Base-by-base conservation (phyloP, 2,113 vertebrate species). In the Illadopsis cleaveri region DNA sequence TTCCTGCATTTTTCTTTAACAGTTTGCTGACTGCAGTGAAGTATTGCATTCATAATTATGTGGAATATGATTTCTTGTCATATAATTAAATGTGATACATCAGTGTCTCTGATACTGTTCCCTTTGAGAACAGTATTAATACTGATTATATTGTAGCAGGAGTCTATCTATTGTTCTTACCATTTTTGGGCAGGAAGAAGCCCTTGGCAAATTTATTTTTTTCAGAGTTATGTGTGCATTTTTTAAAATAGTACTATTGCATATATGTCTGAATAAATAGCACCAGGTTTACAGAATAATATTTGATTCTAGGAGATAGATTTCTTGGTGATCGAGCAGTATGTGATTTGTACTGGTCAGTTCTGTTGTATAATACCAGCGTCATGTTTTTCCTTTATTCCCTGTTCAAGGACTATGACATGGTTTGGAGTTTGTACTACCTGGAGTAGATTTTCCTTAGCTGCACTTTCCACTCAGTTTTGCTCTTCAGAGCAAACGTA, bases 41-140 rank as follows among this genome's bases (percentile, higher is more conserved):
- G 35, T 94, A 87, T 22, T 77, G 50, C 40, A 28, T 86, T 92
- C 28, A 23, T 96, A 87, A 95, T 96, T 94, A 84, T 21, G 65
- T 60, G 54, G 83, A 93, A 64, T 86, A 61, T 25, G 12, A 64
- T 84, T 94, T 91, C 21, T 11, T 89, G 57, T 91, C 21, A 68
- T 66, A 20, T 76, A 75, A 84, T 94, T 82, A 77, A 65, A 79
- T 64, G 30, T 56, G 82, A 86, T 90, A 65, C 33, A 66, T 94
- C 58, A 73, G 28, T 77, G 76, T 86, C 54, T 90, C 42, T n/a
- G 58, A 92, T 73, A 66, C 75, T 48, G 38, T 75, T 93, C 37
- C 37, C 50, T 95, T 71, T 62, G 64, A 81, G 76, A 71, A 58
- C 28, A 70, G 42, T 62, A 23, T 93, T 94, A 90, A 77, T 69